Base-by-base conservation (phyloP, 2,797 vertebrate species). In the Malurus splendens region DNA sequence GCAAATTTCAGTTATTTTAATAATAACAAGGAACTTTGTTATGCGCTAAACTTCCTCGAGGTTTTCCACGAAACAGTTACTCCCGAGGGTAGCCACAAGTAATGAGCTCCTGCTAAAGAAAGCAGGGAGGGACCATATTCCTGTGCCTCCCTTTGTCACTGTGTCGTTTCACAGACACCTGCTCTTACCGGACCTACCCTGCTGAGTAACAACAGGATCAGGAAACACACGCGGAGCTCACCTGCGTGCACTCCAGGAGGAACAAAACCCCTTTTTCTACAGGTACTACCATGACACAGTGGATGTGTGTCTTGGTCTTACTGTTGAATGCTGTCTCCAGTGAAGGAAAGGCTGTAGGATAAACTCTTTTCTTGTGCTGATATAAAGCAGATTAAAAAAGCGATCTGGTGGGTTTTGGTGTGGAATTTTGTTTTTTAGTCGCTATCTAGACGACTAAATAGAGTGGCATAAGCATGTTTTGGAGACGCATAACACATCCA, bases 151-250 rank as follows among this genome's bases (percentile, higher is more conserved):
- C 19, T 45, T 44, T 2, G 3, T 8, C 56, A 8, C 14, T 0
- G 4, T 0, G 19, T 4, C 0, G 0, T 25, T 18, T 12, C 45
- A 27, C 3, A 33, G 1, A 7, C 3, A 3, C 12, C 36, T 1
- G 17, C 47, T 38, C 22, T 1, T 4, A 20, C 45, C 70, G 12
- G 47, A 18, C 25, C 12, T 3, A 1, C 16, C 55, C 54, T 41
- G 27, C 38, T 9, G 30, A 12, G 5, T 0, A 6, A 5, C 3
- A 15, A 1, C 0, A 0, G 39, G 4, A 27, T 1, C n/a, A 24
- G 55, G 19, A 61, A 60, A 44, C 2, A 44, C 2, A 1, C 0
- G 6, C 36, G 4, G 19, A 3, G 32, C 32, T 54, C 32, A 32
- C 10, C 38, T 6, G 9, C 0, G 8, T 1, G 25, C 18, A 14